phyloP scores from a whole-genome alignment of 2,888 invertebrate species.

The Temnothorax rugatulus region DNA sequence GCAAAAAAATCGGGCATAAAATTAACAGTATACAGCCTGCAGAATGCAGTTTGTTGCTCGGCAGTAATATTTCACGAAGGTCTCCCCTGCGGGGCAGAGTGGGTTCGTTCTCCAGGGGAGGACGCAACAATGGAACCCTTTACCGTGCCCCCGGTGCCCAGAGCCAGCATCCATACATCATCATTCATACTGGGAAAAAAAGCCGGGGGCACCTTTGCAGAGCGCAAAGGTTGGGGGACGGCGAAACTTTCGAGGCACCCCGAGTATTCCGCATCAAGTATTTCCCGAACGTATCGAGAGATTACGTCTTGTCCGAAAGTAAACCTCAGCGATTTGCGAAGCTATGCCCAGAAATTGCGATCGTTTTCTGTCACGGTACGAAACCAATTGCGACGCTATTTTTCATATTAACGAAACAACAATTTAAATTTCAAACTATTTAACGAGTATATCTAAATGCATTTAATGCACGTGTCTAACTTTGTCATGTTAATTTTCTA shows the following conservation, averaged over 20 bases:
- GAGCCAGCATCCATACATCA: conserved; percentile 86
- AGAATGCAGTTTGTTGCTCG: conserved; percentile 80
- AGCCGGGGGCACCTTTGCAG: conserved; percentile 81
- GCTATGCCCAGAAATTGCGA: background rate
- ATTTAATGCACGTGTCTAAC: background rate
- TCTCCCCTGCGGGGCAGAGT: conserved; percentile 76
- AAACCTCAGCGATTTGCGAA: background rate
- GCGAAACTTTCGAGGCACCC: conserved; percentile 76
- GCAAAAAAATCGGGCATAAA: conserved; percentile 82
- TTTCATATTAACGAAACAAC: background rate
- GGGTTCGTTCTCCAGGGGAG: conserved; percentile 80
- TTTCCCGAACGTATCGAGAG: conserved; percentile 60
- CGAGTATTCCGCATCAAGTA: conserved; percentile 73
- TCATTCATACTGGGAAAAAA: conserved; percentile 84
- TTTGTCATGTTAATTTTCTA: background rate
- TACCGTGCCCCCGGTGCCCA: conserved; percentile 85
- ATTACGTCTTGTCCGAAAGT: conserved; percentile 29
- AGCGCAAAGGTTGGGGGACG: conserved; percentile 73
- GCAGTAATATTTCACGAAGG: conserved; percentile 84
- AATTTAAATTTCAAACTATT: background rate
- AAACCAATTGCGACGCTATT: background rate
- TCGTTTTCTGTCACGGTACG: background rate
- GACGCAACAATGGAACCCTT: conserved; percentile 85
- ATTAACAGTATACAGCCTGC: conserved; percentile 84
- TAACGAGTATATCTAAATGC: background rate